Evolutionary conservation across 2,113 vertebrate species (phyloP).

Genomic region (Phylloscopus whistleri): DNA sequence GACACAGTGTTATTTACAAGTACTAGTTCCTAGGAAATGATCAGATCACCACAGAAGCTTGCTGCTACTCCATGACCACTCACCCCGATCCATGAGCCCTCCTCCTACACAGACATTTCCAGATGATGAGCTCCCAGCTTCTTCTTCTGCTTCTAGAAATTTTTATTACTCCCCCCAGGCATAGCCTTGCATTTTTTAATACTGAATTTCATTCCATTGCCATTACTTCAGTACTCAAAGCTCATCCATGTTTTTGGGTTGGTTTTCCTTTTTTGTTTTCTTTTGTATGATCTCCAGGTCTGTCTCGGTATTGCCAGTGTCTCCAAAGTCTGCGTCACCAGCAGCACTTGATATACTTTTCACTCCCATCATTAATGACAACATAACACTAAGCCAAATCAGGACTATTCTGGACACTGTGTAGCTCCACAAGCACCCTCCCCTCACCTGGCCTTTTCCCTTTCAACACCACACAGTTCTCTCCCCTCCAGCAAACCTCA

Average conservation of each 20-base stretch:
- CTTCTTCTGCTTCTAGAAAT: constrained; percentile 7
- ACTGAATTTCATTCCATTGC: constrained; percentile 47
- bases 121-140: not conserved
- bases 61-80: not conserved
- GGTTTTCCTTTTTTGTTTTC: not conserved
- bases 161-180: constrained; percentile 49
- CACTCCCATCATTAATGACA: not conserved
- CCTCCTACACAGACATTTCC: not conserved
- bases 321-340: not conserved
- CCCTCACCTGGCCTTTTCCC: not conserved
- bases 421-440: not conserved
- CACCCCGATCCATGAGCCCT: not conserved
- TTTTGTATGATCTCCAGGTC: not conserved
- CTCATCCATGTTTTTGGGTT: not conserved
- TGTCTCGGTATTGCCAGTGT: not conserved
- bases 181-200: constrained; percentile 47
- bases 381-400: not conserved
- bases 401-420: not conserved
- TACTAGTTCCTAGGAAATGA: not conserved
- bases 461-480: not conserved
- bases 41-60: not conserved
- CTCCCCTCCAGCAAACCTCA: not conserved
- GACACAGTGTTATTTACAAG: not conserved
- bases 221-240: constrained; percentile 42
- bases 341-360: not conserved